phyloP scores from a whole-genome alignment of 2,888 invertebrate species.

The Flexamia atlantica region DNA sequence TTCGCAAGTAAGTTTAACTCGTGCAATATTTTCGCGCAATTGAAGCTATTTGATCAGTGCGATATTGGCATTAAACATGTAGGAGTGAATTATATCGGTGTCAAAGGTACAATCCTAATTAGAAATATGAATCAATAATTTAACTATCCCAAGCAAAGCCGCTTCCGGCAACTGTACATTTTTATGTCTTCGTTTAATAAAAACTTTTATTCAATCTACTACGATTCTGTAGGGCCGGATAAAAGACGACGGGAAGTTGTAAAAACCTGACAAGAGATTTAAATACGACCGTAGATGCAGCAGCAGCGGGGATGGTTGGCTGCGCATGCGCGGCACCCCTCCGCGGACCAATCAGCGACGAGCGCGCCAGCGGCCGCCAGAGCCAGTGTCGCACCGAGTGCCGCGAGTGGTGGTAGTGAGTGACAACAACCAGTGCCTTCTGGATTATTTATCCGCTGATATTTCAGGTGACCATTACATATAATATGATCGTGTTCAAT shows the following conservation, averaged over 20 bases:
- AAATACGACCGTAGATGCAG: background rate
- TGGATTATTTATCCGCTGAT: constrained; percentile 6
- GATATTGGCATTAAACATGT: no score
- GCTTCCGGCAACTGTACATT: no score
- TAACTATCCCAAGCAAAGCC: no score
- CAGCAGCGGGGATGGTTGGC: background rate
- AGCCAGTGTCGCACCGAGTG: background rate
- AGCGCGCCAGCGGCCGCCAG: background rate
- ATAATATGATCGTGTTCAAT: background rate
- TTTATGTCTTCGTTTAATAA: no score
- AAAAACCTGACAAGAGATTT: background rate
- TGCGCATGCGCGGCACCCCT: constrained; percentile 22
- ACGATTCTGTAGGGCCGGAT: no score
- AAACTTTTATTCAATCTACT: no score
- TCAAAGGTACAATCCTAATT: no score
- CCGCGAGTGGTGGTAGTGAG: constrained; percentile 2
- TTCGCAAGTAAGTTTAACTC: no score
- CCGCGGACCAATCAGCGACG: background rate
- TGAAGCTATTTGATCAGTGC: no score
- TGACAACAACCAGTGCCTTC: constrained; percentile 6
- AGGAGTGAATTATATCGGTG: no score
- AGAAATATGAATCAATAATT: no score
- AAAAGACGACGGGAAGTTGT: constrained; percentile 10
- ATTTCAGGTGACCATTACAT: background rate
- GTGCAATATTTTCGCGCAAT: no score